Evolutionary conservation across 2,113 vertebrate genomes (phyloP).

Genomic region (Hyperoodon ampullatus): DNA sequence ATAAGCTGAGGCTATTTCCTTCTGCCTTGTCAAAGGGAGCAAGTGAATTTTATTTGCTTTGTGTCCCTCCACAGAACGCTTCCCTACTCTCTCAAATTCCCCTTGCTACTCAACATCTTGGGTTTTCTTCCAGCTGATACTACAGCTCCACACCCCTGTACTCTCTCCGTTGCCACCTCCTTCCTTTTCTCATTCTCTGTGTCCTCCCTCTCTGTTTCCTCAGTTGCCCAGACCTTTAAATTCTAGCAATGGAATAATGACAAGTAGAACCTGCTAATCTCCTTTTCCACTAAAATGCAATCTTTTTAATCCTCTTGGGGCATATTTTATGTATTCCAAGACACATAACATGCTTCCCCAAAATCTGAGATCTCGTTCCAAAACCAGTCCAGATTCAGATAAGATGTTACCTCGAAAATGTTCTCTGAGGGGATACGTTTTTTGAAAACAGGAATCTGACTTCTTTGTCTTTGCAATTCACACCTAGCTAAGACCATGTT

Average conservation of each 20-base stretch:
- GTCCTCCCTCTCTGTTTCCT: background rate
- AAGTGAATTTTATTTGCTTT: background rate
- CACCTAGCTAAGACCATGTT: background rate
- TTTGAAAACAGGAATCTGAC: background rate
- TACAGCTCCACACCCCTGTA: rapidly evolving
- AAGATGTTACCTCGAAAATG: background rate
- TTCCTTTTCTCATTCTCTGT: background rate
- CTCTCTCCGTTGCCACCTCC: background rate
- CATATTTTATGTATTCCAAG: constrained; percentile 57
- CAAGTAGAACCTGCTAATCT: background rate
- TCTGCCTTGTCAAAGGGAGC: background rate
- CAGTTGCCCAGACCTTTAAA: background rate
- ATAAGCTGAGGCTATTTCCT: background rate
- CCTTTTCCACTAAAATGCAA: background rate
- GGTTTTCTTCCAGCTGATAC: background rate
- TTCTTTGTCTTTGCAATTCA: background rate
- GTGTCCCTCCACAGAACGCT: background rate
- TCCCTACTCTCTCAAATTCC: background rate
- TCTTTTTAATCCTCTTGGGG: constrained; percentile 63
- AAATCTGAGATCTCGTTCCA: constrained; percentile 72
- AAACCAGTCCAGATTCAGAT: background rate
- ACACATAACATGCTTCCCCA: background rate
- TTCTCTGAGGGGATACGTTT: background rate
- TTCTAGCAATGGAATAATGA: background rate
- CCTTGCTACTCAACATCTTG: background rate